Base-by-base conservation (phyloP, 2,113 vertebrate species). In the Aegithalos caudatus region DNA sequence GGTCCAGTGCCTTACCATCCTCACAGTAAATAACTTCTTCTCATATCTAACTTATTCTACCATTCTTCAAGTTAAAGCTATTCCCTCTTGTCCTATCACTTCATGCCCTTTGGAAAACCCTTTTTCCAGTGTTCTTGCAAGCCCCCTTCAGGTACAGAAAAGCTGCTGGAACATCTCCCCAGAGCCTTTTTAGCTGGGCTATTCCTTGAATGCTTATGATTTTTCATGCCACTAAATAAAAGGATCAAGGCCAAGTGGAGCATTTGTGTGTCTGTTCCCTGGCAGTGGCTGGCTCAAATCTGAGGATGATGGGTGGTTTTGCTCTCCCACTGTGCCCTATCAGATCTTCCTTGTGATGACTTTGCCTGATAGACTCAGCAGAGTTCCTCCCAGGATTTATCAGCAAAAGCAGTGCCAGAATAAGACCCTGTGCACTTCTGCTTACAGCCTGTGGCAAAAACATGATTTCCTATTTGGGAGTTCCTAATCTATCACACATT, bases 381-480 rank as follows among this genome's bases (percentile, higher is more conserved):
- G 64, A 70, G 37, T 4, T 42, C 28, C 72, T 74, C 78, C 64
- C 77, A 56, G 65, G 44, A 84, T 91, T 88, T 89, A 84, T 71
- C 78, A 76, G 84, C 21, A 16, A 15, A 69, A 81, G 72, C 44
- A 77, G 33, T 29, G 72, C 67, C 93, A 96, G 80, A 92, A 29
- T 57, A 37, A 90, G 92, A 81, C 76, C 92, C 84, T 11, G 31
- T 21, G 50, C 66, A 20, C 57, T 88, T 65, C 78, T 94, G 54
- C 81, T 93, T 93, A 9, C 71, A 76, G 88, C 92, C 95, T 70
- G 80, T 45, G 38, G 92, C 35, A 0, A 96, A 96, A 94, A 35
- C 80, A 77, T 24, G 56, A 69, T 91, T 96, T 95, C 86, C 90
- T 97, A 51, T 92, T 95, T 87, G 92, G 86, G 92, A 96, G 65